phyloP scores from a whole-genome alignment of 2,797 vertebrate species.

The Melanotaenia nigrans region DNA sequence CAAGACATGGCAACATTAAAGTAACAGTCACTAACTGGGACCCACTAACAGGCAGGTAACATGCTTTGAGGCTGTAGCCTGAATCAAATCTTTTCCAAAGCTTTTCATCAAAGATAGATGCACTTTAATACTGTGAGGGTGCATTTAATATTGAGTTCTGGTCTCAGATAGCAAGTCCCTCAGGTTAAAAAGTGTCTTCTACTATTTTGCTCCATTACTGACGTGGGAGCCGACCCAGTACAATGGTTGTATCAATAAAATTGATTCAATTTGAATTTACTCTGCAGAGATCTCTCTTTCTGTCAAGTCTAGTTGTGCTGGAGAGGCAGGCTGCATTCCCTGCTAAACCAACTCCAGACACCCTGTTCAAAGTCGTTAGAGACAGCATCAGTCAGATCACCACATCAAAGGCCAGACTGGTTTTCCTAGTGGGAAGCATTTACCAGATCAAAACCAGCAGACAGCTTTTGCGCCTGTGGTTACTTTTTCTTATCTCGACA shows the following conservation, averaged over 20 bases:
- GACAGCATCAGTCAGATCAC: slow-evolving; percentile 49
- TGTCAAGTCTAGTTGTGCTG: slow-evolving; percentile 19
- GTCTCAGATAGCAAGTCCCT: slow-evolving; percentile 25
- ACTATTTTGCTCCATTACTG: slow-evolving; percentile 8
- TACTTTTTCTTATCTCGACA: slow-evolving; percentile 41
- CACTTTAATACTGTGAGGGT: slow-evolving; percentile 24
- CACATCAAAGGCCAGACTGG: slow-evolving; percentile 52
- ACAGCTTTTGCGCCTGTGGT: slow-evolving; percentile 44
- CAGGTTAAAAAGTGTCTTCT: slow-evolving; percentile 12
- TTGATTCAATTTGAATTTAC: slow-evolving; percentile 39
- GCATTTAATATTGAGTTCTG: slow-evolving; percentile 11
- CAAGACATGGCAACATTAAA: slow-evolving; percentile 5
- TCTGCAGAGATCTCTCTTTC: slow-evolving; percentile 17
- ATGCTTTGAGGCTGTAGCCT: not conserved
- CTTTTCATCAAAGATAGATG: slow-evolving; percentile 28
- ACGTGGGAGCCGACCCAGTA: slow-evolving; percentile 22
- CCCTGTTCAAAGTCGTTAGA: slow-evolving; percentile 52
- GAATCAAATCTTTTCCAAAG: slow-evolving; percentile 21
- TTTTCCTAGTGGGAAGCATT: slow-evolving; percentile 44
- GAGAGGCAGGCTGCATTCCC: slow-evolving; percentile 23
- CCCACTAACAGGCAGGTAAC: slow-evolving; percentile 8
- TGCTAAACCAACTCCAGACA: slow-evolving; percentile 24
- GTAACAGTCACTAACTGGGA: not conserved
- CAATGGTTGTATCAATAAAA: slow-evolving; percentile 51
- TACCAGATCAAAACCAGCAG: slow-evolving; percentile 62